Base-by-base conservation (phyloP, 2,797 vertebrate species). In the Masticophis lateralis region DNA sequence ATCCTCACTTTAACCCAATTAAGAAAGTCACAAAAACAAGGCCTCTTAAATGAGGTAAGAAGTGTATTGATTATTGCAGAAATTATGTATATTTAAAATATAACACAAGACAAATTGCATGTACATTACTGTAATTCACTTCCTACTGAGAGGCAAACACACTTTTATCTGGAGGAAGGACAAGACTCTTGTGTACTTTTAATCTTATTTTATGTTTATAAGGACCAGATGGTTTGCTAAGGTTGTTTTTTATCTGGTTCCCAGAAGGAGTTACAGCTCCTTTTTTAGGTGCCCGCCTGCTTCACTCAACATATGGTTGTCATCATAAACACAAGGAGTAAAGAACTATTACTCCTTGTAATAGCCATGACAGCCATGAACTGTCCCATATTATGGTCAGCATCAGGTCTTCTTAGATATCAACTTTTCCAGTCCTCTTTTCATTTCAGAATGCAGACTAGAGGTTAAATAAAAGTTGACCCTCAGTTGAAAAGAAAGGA, bases 201-300 rank as follows among this genome's bases (percentile, higher is more conserved):
- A 97, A 94, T 96, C 95, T 96, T 96, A 93, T 95, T 97, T 96
- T 96, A 95, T 94, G 93, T 97, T 97, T 96, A 95, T 95, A 95
- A 96, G 95, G 97, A 97, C 96, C 97, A 96, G 96, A 96, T 97
- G 96, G 96, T 96, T 94, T 13, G 0, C 94, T 95, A 94, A 93
- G 95, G 95, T 96, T 97, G 95, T 96, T 96, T 96, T 97, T 97
- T 96, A 96, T 97, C 95, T 97, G 93, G 91, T 95, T 93, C 4
- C 0, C 92, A 96, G 96, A 92, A 95, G 93, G 95, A 96, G 94
- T 94, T 61, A 89, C 89, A 88, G 66, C 60, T 94, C 93, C 66
- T 1, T 93, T 96, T 96, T 96, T 92, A 94, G 93, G 94, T 61
- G 92, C 12, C 20, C 90, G 0, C 4, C 89, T 86, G 74, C 88